A percentile compares a stretch with the other conserved stretches of the same genome.
phyloP scores from a whole-genome alignment of 2,888 invertebrate species.

The Caenorhabditis sinica region DNA sequence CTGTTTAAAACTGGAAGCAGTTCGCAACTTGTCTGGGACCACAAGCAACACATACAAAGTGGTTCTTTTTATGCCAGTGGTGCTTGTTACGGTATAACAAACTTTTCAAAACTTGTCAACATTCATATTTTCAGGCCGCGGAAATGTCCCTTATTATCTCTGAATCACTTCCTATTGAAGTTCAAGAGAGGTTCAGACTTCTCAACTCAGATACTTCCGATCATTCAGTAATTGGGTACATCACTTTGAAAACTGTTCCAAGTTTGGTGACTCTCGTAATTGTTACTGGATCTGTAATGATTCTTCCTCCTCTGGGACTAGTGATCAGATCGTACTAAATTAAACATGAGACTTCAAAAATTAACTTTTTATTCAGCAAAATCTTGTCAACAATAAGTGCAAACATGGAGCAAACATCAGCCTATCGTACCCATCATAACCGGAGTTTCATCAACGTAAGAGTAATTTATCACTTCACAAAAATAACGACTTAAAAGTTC shows the following conservation, averaged over 20 bases:
- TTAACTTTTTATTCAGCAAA: neutral
- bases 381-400: neutral
- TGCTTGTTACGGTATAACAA: neutral
- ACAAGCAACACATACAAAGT: neutral
- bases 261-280: neutral
- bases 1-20: conserved; percentile 28
- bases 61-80: neutral
- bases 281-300: neutral
- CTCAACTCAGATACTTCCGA: conserved; percentile 9
- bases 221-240: conserved; percentile 32
- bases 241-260: conserved; percentile 3
- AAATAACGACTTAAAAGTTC: neutral
- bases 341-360: neutral
- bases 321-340: conserved; percentile 10
- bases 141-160: neutral
- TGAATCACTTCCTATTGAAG: neutral
- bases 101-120: too few species aligned
- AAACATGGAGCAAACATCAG: neutral
- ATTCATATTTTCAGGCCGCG: neutral
- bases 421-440: neutral
- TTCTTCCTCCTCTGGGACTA: conserved; percentile 14
- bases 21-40: neutral
- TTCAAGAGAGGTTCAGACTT: neutral
- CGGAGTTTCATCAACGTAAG: conserved; percentile 24
- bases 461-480: neutral